phyloP scores from a whole-genome alignment of 2,797 vertebrate genomes.

The Meda fulgida region DNA sequence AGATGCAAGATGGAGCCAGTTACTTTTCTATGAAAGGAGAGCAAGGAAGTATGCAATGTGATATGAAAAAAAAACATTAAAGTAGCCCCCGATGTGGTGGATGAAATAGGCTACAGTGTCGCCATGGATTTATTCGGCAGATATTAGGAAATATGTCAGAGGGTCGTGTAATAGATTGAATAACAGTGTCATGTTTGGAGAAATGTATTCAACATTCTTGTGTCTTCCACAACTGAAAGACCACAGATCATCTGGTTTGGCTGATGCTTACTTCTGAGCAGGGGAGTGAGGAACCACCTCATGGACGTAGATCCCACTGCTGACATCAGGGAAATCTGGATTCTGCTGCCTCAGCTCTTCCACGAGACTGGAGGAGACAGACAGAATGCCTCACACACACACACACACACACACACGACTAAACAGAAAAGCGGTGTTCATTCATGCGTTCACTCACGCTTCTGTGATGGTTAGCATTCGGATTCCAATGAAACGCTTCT shows the following conservation, averaged over 20 bases:
- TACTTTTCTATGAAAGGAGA: too few species aligned
- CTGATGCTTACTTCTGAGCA: slow-evolving; percentile 84
- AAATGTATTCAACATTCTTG: neutral
- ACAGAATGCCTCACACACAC: neutral
- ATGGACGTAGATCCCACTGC: slow-evolving; percentile 90
- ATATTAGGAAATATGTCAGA: neutral
- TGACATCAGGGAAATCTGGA: slow-evolving; percentile 88
- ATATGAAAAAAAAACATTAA: neutral
- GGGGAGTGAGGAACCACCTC: slow-evolving; percentile 91
- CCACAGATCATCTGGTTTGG: slow-evolving; percentile 15
- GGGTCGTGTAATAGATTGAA: neutral
- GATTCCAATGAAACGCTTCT: slow-evolving; percentile 93
- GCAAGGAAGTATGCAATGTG: neutral
- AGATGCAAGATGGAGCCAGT: too few species aligned
- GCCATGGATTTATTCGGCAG: neutral
- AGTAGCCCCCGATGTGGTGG: neutral
- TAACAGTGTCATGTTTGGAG: neutral
- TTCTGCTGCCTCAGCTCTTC: slow-evolving; percentile 87
- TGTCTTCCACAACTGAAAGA: slow-evolving; percentile 8
- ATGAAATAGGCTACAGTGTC: neutral
- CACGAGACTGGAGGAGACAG: slow-evolving; percentile 79
- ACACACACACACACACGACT: neutral
- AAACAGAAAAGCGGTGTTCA: neutral
- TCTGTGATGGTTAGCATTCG: slow-evolving; percentile 92
- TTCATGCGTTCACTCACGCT: slow-evolving; percentile 75